Base-by-base conservation (phyloP, 2,888 invertebrate genomes). In the Apoda limacodes region DNA sequence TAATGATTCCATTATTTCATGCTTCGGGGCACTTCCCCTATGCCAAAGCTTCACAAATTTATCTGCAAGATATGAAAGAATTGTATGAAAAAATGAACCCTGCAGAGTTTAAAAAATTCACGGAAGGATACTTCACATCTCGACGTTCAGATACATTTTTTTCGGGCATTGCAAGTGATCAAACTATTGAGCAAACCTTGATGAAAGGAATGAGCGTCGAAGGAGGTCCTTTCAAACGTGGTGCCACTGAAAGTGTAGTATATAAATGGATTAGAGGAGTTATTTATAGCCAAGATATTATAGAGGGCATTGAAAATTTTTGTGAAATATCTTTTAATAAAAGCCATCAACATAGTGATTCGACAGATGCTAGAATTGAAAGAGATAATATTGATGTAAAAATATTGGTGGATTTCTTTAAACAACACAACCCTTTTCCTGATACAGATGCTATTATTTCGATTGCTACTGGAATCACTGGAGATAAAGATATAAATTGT, bases 1-100 rank as follows among this genome's bases (percentile, higher is more conserved):
- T n/a, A n/a, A n/a, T 24, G 43, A 49, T 35, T 39, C 50, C 15
- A 34, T 36, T n/a, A 48, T 42, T 4, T 45, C 46, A 30, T 37
- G 40, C 14, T 13, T 13, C 4, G 11, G 13, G 11, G 25, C 25
- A 4, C n/a, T n/a, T n/a, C n/a, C n/a, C n/a, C n/a, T 28, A 28
- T 28, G 28, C 28, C 7, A 36, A 27, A 13, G n/a, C 9, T 30
- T 38, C 42, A 10, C 42, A 43, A 25, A 9, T 48, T 13, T 44
- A 48, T 25, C 14, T 41, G 11, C 39, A 46, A 30, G 32, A 48
- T 10, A 45, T 45, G 44, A 13, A 30, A 12, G 25, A 35, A 27
- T 30, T 40, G 26, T 9, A 19, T 10, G 24, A 14, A 7, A 17
- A 30, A 35, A 41, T 45, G 40, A 28, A 34, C 22, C 25, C 32